Evolutionary conservation across 2,113 vertebrate genomes (phyloP).

Genomic region (Tinamus guttatus): DNA sequence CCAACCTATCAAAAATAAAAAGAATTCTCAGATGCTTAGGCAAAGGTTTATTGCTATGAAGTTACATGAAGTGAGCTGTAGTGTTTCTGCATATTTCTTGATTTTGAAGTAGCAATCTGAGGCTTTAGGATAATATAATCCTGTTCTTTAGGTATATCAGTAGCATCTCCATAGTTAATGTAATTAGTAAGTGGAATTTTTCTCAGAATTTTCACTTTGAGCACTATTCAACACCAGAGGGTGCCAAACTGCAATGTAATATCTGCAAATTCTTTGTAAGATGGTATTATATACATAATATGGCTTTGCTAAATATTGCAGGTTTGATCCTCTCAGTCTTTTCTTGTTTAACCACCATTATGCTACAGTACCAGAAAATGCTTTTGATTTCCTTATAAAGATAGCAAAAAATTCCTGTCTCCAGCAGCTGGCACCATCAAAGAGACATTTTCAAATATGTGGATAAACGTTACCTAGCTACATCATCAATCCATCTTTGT

Average conservation of each 20-base stretch:
- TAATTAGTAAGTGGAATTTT: not conserved
- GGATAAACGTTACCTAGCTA: not conserved
- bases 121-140: not conserved
- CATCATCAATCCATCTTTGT: not conserved
- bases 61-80: not conserved
- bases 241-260: not conserved
- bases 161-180: not conserved
- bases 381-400: not conserved
- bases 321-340: not conserved
- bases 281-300: not conserved
- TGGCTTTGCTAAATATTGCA: not conserved
- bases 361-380: not conserved
- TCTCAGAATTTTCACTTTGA: not conserved
- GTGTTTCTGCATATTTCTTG: not conserved
- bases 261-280: not conserved
- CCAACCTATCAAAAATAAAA: not conserved
- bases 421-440: not conserved
- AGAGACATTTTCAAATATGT: not conserved
- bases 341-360: not conserved
- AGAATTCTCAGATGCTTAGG: not conserved
- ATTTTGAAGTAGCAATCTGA: not conserved
- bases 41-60: not conserved
- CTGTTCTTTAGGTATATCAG: not conserved
- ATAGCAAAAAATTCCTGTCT: not conserved
- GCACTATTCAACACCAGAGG: not conserved